Evolutionary conservation across 2,888 invertebrate genomes (phyloP).

Genomic region (Dastarcus helophoroides): DNA sequence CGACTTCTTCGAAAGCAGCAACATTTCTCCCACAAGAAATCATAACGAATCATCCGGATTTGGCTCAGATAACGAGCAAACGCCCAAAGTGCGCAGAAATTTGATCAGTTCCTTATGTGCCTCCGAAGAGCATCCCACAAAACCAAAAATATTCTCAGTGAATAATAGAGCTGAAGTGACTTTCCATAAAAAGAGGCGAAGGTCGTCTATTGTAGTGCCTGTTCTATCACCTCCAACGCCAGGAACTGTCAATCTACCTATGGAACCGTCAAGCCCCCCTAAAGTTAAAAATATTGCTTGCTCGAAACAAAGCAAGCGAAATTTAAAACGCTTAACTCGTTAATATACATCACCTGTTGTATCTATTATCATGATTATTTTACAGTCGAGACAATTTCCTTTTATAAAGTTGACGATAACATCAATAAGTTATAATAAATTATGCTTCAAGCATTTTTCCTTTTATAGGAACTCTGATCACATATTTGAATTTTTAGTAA

Average conservation of each 20-base stretch:
- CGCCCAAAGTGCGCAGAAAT: slow-evolving; percentile 20
- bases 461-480: too few relatives aligned
- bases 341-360: background rate
- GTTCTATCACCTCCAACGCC: slow-evolving; percentile 7
- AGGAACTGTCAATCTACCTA: slow-evolving; percentile 8
- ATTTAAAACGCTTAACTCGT: slow-evolving; percentile 27
- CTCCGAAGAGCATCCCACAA: slow-evolving; percentile 4
- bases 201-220: slow-evolving; percentile 15
- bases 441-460: too few relatives aligned
- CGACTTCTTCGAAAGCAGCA: slow-evolving; percentile 5
- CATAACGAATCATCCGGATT: slow-evolving; percentile 18
- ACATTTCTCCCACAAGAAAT: slow-evolving; percentile 11
- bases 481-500: too few relatives aligned
- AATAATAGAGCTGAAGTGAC: slow-evolving; percentile 1
- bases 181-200: too few relatives aligned
- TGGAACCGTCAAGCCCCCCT: slow-evolving; percentile 28
- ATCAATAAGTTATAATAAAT: too few relatives aligned
- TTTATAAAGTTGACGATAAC: too few relatives aligned
- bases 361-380: slow-evolving; percentile 1
- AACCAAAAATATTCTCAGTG: slow-evolving; percentile 2
- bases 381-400: too few relatives aligned
- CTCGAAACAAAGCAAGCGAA: slow-evolving; percentile 30
- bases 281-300: slow-evolving; percentile 24
- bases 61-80: slow-evolving; percentile 20
- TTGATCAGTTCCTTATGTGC: too few relatives aligned